phyloP scores from a whole-genome alignment of 2,113 vertebrate species.

The Halcyon malimbica region DNA sequence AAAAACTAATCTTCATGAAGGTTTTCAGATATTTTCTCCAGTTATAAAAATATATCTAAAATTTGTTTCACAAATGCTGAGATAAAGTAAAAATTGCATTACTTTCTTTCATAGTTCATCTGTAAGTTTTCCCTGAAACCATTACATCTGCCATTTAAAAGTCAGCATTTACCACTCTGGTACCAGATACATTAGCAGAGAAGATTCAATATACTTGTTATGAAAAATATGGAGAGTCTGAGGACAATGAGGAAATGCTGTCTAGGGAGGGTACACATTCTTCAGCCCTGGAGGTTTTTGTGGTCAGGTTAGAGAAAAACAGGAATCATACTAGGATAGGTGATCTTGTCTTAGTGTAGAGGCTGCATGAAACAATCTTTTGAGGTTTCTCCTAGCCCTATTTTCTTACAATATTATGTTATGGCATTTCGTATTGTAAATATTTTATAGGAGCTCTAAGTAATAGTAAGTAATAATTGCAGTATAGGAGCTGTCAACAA shows the following conservation, averaged over 20 bases:
- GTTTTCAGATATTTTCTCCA: not conserved
- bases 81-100: not conserved
- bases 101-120: not conserved
- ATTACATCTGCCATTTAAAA: not conserved
- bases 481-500: not conserved
- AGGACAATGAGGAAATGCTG: not conserved
- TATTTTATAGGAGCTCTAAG: not conserved
- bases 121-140: not conserved
- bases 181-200: not conserved
- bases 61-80: not conserved
- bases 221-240: not conserved
- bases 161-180: not conserved
- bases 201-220: not conserved
- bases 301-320: not conserved
- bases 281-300: not conserved
- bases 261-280: not conserved
- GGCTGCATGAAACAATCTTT: not conserved
- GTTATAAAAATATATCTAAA: not conserved
- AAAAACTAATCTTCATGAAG: not conserved
- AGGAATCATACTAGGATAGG: not conserved
- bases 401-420: not conserved
- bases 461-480: not conserved
- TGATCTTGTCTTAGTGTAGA: not conserved
- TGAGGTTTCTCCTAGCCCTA: not conserved
- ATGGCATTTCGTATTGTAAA: not conserved